Percentiles rank a stretch among this genome's conserved stretches.
Conservation (phyloP, 1,140 invertebrate species). For the Drosophila ficusphila region DNA sequence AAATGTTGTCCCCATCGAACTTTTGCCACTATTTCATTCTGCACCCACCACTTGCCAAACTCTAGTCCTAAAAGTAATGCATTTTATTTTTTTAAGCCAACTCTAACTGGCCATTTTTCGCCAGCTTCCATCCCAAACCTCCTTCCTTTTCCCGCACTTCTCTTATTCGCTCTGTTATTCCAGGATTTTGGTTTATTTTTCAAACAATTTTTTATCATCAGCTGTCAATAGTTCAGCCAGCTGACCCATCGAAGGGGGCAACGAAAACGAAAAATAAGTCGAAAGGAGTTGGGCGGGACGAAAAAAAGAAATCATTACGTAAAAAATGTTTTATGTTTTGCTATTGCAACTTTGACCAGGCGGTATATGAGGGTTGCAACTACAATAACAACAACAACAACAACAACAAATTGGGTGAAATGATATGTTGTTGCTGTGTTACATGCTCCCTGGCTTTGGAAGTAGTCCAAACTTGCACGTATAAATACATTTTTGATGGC, state of each 20-base stretch:
- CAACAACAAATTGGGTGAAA: conserved; percentile 2
- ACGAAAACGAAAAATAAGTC: conserved; percentile 38
- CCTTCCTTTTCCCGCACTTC: not conserved
- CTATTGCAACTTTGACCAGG: conserved; percentile 76
- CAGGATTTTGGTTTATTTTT: conserved; percentile 56
- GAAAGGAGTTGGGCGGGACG: conserved; percentile 11
- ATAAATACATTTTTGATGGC: conserved; percentile 59
- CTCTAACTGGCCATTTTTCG: conserved; percentile 1
- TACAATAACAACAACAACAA: conserved; percentile 27
- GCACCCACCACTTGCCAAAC: not conserved
- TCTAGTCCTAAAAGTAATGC: conserved; percentile 4
- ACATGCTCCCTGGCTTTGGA: conserved; percentile 47
- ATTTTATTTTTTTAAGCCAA: conserved; percentile 11
- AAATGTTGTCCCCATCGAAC: not conserved
- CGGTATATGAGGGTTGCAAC: conserved; percentile 59
- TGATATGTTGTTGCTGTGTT: conserved; percentile 33
- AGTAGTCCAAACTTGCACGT: conserved; percentile 70
- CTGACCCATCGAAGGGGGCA: conserved; percentile 51
- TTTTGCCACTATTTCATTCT: not conserved
- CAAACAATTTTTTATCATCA: conserved; percentile 79
- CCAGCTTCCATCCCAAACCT: not conserved
- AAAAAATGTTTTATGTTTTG: conserved; percentile 79
- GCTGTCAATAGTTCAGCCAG: conserved; percentile 77
- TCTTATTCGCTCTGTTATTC: conserved; percentile 6
- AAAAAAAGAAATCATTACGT: conserved; percentile 68